Base-by-base conservation (phyloP, 2,113 vertebrate genomes). In the Tenebrosternarchus preto region DNA sequence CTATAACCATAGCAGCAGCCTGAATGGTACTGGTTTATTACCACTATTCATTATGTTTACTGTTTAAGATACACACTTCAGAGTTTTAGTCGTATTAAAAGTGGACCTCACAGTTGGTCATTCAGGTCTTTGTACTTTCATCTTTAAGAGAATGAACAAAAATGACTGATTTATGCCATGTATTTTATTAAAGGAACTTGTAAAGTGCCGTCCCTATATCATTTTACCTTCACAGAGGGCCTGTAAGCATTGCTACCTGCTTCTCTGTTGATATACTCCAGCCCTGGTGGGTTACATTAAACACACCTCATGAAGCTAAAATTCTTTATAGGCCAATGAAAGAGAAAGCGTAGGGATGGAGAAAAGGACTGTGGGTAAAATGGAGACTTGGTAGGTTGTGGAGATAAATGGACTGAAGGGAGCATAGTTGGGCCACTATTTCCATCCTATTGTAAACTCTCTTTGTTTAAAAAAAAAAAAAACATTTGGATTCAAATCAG, bases 251-350 rank as follows among this genome's bases (percentile, higher is more conserved):
- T 6, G 66, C 43, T 57, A 4, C 36, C 46, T 77, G 70, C 56
- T 66, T 72, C 12, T 16, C 57, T 56, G 85, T 69, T 90, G 91
- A 76, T 70, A 83, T 27, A 79, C 77, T 55, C 77, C 53, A 64
- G 43, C 76, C 33, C 46, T 43, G 63, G 56, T n/a, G 5, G 57
- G 67, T 70, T 27, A 9, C 61, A 77, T 61, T 25, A 33, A 64
- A 9, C 60, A 56, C 24, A 57, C 60, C 66, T 80, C 60, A 27
- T 80, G 81, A 69, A 73, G 25, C 43, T 22, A 6, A 55, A 39
- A 64, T 76, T 33, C 67, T 80, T 81, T 79, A 81, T 78, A 25
- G 75, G 56, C 15, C 81, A 61, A 74, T 76, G 78, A 83, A 81
- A 83, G 1, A 7, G 59, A 66, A 80, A 69, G 56, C 25, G 22